phyloP scores from a whole-genome alignment of 2,888 invertebrate genomes.

The Myathropa florea region DNA sequence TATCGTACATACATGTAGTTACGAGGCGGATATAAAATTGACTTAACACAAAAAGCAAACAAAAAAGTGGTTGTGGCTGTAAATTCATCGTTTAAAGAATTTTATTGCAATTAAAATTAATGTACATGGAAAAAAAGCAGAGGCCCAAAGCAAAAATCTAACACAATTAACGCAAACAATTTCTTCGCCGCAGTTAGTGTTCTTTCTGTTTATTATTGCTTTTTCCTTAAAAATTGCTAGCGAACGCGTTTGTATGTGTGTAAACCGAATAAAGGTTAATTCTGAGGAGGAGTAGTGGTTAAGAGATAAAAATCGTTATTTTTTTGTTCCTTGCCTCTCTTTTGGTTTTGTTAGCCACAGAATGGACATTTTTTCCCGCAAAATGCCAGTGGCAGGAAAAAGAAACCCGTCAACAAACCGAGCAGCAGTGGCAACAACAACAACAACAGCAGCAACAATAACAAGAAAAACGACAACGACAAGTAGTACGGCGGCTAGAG shows the following conservation, averaged over 20 bases:
- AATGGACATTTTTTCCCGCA: slow-evolving; percentile 45
- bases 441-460: slow-evolving; percentile 37
- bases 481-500: slow-evolving; percentile 41
- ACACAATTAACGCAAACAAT: slow-evolving; percentile 32
- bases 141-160: background rate
- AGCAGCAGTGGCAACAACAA: slow-evolving; percentile 42
- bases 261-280: background rate
- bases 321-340: background rate
- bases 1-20: background rate
- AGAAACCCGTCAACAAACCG: slow-evolving; percentile 54
- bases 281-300: background rate
- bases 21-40: background rate
- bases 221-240: background rate
- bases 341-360: slow-evolving; percentile 12
- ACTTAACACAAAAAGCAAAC: slow-evolving; percentile 3
- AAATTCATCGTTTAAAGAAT: background rate
- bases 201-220: background rate
- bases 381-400: slow-evolving; percentile 36
- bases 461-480: slow-evolving; percentile 29
- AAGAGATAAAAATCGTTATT: slow-evolving; percentile 23
- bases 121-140: slow-evolving; percentile 7
- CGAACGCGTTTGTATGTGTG: no score
- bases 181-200: background rate
- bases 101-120: slow-evolving; percentile 47
- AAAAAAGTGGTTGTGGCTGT: background rate